Conservation (phyloP, 2,113 vertebrate species). For the Thalassarche chlororhynchos region DNA sequence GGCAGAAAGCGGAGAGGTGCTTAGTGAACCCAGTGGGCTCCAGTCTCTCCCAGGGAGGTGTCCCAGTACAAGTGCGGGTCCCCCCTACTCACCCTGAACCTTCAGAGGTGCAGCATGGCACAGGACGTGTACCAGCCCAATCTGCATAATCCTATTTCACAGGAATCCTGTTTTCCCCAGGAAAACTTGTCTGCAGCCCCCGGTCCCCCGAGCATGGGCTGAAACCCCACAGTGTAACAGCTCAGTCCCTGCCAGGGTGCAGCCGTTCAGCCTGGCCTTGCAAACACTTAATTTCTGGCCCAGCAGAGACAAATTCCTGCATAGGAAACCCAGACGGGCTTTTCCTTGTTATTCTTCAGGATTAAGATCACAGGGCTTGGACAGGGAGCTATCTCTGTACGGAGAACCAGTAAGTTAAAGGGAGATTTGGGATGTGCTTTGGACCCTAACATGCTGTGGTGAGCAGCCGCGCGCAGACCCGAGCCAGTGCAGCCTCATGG, state of each 20-base stretch:
- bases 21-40: background rate
- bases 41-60: background rate
- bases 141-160: background rate
- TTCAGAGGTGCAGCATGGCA: background rate
- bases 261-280: background rate
- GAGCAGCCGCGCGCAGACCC: accelerated
- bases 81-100: background rate
- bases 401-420: background rate
- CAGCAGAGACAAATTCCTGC: background rate
- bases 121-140: background rate
- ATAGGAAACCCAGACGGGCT: background rate
- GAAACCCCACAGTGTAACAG: background rate
- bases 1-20: background rate
- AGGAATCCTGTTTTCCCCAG: background rate
- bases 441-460: background rate
- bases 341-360: constrained; percentile 2
- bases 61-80: background rate
- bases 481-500: background rate
- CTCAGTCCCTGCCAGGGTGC: background rate
- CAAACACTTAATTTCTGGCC: background rate
- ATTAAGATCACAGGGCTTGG: background rate
- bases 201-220: accelerated
- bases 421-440: background rate
- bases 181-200: background rate
- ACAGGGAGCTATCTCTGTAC: background rate